Evolutionary conservation across 2,113 vertebrate species (phyloP).

Genomic region (Agelaius phoeniceus): DNA sequence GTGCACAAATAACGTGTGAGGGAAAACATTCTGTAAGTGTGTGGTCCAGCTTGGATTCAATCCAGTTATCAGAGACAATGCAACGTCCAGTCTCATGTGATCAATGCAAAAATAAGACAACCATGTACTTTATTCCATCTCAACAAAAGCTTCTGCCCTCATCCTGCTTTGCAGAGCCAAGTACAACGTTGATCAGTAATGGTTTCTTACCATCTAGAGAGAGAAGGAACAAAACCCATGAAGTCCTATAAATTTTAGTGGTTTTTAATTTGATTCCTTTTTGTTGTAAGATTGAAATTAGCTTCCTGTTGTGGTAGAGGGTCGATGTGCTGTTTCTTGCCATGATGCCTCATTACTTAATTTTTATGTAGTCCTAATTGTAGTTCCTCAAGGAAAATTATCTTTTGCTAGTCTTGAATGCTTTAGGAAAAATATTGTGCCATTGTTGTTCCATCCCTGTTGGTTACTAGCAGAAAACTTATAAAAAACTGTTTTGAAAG

Average conservation of each 20-base stretch:
- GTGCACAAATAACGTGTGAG: background rate
- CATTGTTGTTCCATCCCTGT: background rate
- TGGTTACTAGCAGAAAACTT: conserved; percentile 21
- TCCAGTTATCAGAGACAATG: background rate
- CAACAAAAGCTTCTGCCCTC: conserved; percentile 17
- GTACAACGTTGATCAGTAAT: background rate
- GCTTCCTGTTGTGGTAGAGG: conserved; percentile 6
- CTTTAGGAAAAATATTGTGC: background rate
- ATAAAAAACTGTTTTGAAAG: conserved; percentile 3
- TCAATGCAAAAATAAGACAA: conserved; percentile 23
- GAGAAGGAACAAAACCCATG: background rate
- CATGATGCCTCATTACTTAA: conserved; percentile 40
- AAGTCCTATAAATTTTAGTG: background rate
- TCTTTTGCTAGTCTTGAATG: background rate
- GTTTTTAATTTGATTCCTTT: background rate
- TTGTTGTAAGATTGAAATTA: background rate
- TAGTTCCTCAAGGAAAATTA: background rate
- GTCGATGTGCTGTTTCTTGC: conserved; percentile 10
- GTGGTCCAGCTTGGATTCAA: background rate
- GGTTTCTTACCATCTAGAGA: background rate
- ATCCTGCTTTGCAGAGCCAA: background rate
- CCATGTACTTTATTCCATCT: conserved; percentile 9
- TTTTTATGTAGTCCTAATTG: conserved; percentile 28
- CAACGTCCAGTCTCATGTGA: background rate
- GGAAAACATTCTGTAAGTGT: conserved; percentile 11